These are phyloP conservation scores for Polyommatus icarus DNA, from an alignment of 2,888 invertebrate genomes.

Conservation along the genomic window DNA sequence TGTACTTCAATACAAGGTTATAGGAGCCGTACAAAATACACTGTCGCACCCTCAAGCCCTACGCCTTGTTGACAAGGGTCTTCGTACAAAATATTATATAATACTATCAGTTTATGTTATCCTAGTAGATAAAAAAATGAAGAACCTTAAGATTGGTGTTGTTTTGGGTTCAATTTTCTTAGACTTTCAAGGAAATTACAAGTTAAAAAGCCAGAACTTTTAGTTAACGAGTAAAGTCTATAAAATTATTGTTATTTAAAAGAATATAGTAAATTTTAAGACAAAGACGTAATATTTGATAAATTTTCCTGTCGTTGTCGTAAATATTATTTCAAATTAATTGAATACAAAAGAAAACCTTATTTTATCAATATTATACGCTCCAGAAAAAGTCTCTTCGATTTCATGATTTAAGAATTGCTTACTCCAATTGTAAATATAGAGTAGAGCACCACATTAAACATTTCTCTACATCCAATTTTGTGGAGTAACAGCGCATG, in stretches of 20 bases:
- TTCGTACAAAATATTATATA: background rate
- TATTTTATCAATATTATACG: too few species aligned
- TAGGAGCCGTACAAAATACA: background rate
- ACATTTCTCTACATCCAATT: background rate
- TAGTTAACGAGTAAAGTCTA: too few species aligned
- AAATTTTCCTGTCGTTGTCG: too few species aligned
- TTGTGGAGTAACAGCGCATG: conserved; percentile 15
- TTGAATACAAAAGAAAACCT: too few species aligned
- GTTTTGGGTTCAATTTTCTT: background rate
- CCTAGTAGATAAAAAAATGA: background rate
- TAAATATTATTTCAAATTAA: too few species aligned
- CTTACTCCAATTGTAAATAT: background rate
- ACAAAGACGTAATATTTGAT: too few species aligned
- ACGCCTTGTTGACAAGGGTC: background rate
- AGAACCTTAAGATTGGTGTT: background rate
- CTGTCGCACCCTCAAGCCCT: background rate
- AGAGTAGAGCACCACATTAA: background rate
- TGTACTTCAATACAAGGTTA: background rate
- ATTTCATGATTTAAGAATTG: too few species aligned
- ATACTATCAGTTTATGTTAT: background rate
- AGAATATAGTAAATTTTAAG: too few species aligned
- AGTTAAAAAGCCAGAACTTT: too few species aligned
- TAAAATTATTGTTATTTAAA: too few species aligned
- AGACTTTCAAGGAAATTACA: too few species aligned
- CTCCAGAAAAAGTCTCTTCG: too few species aligned